Evolutionary conservation across 2,888 invertebrate species (phyloP).

Genomic region (Drosophila falleni): DNA sequence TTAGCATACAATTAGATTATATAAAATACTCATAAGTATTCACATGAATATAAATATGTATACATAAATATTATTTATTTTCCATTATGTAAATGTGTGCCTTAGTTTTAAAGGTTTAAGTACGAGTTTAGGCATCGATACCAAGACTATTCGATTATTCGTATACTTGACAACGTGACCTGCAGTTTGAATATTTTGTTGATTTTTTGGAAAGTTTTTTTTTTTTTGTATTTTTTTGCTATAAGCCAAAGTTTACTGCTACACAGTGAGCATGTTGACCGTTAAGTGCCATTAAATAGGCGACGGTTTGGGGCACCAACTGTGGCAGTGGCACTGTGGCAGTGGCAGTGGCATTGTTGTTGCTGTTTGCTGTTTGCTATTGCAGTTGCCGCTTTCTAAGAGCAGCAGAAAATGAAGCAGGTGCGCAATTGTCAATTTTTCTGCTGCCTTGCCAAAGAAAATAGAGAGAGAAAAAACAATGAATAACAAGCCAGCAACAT

Average conservation of each 20-base stretch:
- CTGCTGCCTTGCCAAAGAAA: constrained; percentile 54
- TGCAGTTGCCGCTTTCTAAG: constrained; percentile 64
- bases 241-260: constrained; percentile 74
- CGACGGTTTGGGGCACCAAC: constrained; percentile 48
- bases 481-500: constrained; percentile 52
- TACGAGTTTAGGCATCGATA: constrained; percentile 41
- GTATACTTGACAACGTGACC: not conserved
- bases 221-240: constrained; percentile 52
- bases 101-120: constrained; percentile 20
- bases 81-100: constrained; percentile 65
- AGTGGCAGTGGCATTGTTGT: constrained; percentile 54
- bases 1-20: constrained; percentile 77
- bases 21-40: constrained; percentile 47
- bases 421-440: constrained; percentile 80
- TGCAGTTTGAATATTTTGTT: constrained; percentile 6
- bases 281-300: constrained; percentile 80
- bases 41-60: constrained; percentile 27
- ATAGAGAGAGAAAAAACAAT: constrained; percentile 61
- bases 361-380: constrained; percentile 29
- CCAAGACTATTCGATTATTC: constrained; percentile 7
- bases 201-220: constrained; percentile 62
- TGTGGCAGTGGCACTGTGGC: constrained; percentile 26
- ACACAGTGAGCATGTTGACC: constrained; percentile 76
- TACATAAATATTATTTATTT: constrained; percentile 12
- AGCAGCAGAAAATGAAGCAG: constrained; percentile 74